Percentiles rank a stretch among this genome's conserved stretches.
Conservation (phyloP, 2,888 invertebrate genomes). For the Lottia scabra region DNA sequence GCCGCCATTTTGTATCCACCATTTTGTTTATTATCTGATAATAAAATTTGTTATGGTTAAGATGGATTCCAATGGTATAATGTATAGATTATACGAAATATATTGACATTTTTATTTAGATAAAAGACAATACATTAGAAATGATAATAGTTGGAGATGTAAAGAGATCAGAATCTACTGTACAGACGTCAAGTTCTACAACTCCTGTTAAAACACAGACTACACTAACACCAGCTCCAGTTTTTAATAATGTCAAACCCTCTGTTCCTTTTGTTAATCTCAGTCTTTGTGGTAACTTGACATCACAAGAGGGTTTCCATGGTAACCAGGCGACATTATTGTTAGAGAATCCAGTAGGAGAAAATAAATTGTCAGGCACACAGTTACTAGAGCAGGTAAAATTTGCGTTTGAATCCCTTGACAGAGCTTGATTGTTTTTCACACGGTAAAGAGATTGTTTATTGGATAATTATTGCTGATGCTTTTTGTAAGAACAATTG, state of each 20-base stretch:
- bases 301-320: constrained; percentile 76
- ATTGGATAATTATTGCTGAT: no score
- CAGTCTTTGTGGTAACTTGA: constrained; percentile 75
- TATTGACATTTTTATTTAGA: constrained; percentile 66
- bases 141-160: constrained; percentile 75
- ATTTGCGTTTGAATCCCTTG: no score
- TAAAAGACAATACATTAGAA: constrained; percentile 81
- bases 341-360: constrained; percentile 75
- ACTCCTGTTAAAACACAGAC: not conserved
- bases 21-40: no score
- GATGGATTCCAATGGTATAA: no score
- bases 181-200: constrained; percentile 9
- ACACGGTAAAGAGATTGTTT: no score
- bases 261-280: constrained; percentile 78
- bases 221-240: constrained; percentile 46
- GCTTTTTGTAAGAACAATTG: no score
- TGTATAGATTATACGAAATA: no score
- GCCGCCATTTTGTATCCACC: no score
- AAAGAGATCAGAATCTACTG: not conserved
- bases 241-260: constrained; percentile 42
- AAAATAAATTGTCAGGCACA: constrained; percentile 33
- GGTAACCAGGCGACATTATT: constrained; percentile 78
- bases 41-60: no score
- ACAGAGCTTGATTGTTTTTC: no score
- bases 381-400: constrained; percentile 36